Evolutionary conservation across 2,888 invertebrate species (phyloP), one percentile per base, ranked within the genome.

Genomic region (Rhagonycha lutea): DNA sequence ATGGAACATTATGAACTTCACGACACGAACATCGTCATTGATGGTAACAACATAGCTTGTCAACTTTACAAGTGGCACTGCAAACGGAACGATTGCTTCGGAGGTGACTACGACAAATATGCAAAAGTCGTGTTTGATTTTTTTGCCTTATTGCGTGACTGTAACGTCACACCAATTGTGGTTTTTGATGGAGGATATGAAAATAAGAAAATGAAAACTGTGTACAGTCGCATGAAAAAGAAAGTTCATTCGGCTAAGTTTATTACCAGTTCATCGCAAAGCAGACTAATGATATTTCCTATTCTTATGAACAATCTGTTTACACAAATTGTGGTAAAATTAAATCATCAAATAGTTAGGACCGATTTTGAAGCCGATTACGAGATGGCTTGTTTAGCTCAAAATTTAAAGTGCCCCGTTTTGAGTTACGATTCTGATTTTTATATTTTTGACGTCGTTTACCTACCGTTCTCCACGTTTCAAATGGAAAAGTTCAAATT

Each of bases 351-450:
- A 10, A 90, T 92, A 78, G 92, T 93, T 67, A 91, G 95, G 70
- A 94, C 96, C 84, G 92, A 94, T 80, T 96, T 94, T 86, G 98
- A 98, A 87, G 97, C 97, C 1, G 98, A 98, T 86, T 92, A 93
- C 81, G 94, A 96, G 83, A 92, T 97, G 72, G 97, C 97, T 0
- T 92, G 93, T 0, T 87, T 98, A 80, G 95, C 97, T 0, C 91
- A 93, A 79, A 89, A 92, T 73, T 88, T 96, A 2, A 89, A 93
- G 61, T 97, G 96, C 82, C 97, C 98, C 0, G 94, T 98, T 2
- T 86, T 98, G 4, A 97, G 97, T 83, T 95, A 94, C 81, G 98
- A 98, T 87, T 98, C 98, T 0, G 98, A 98, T 88, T 98, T 97
- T 88, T 97, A 93, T 84, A 93, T 98, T 79, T 96, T 94, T 87